Evolutionary conservation across 2,888 invertebrate species (phyloP).

Genomic region (Tinea semifulvella): DNA sequence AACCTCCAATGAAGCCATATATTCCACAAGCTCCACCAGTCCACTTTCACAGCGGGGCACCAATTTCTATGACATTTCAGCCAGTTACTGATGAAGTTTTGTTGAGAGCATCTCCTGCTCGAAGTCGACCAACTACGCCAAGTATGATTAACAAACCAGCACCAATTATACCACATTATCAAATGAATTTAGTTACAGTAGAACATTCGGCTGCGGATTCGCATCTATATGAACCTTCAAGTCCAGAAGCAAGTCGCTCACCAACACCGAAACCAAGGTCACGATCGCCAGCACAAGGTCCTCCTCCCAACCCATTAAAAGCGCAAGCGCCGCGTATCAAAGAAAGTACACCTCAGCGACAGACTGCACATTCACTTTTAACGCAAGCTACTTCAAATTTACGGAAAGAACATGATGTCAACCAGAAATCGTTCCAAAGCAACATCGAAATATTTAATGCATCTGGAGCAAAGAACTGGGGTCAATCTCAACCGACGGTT

Average conservation of each 20-base stretch:
- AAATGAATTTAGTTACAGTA: constrained; percentile 78
- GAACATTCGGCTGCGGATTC: constrained; percentile 69
- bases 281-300: constrained; percentile 76
- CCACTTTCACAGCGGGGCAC: constrained; percentile 56
- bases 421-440: constrained; percentile 47
- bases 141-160: constrained; percentile 79
- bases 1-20: constrained; percentile 22
- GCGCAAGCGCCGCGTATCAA: constrained; percentile 72
- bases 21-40: constrained; percentile 24
- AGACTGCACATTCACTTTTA: constrained; percentile 39
- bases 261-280: constrained; percentile 71
- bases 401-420: constrained; percentile 53
- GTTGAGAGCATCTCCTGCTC: constrained; percentile 61
- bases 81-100: constrained; percentile 67
- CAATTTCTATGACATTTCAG: constrained; percentile 71
- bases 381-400: constrained; percentile 41
- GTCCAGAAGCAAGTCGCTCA: constrained; percentile 68
- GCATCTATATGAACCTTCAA: constrained; percentile 68
- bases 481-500: constrained; percentile 49
- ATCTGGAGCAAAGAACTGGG: constrained; percentile 35
- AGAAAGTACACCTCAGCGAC: constrained; percentile 51
- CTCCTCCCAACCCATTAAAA: constrained; percentile 72
- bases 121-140: constrained; percentile 72
- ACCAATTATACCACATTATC: constrained; percentile 80
- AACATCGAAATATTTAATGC: constrained; percentile 37